Evolutionary conservation across 2,113 vertebrate genomes (phyloP), one percentile per base, ranked within the genome.

Genomic region (Tychaedon coryphoeus): DNA sequence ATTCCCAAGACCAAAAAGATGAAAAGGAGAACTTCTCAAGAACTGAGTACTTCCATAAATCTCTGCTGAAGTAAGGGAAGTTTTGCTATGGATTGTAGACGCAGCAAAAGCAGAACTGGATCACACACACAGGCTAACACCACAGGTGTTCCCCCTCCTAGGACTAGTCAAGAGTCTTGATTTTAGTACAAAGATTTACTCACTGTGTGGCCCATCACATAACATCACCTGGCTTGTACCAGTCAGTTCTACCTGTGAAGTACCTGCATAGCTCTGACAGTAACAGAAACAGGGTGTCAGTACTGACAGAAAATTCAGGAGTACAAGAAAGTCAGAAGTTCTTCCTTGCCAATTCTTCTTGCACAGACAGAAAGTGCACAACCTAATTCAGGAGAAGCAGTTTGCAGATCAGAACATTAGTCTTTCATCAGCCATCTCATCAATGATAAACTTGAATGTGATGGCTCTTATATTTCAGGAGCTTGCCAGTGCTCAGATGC

Each of bases 251-350:
- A 47, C 53, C 80, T 85, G 74, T 50, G 51, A 62, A 93, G 45
- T 45, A 26, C n/a, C 53, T 15, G 43, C 3, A 1, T 34, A 40
- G 80, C 62, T 91, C 36, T 85, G 71, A 60, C 29, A 86, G 45
- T 28, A 85, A 90, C 42, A 94, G 58, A 73, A 87, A 70, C 71
- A 93, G 65, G 80, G 79, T 78, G 48, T 29, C 1, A 5, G 28
- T 23, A 74, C 9, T 79, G 89, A 65, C 70, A 81, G 87, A 92
- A 95, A 88, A 81, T 36, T 83, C 91, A 90, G 87, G 19, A 72
- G 43, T 20, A 74, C 31, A 65, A 79, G 62, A 66, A 85, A 92
- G 40, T 43, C 45, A 81, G 67, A 92, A 79, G 6, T 31, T 50
- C 26, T 73, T 91, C 81, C 72, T 75, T 0, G 0, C 50, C 28